Evolutionary conservation across 2,888 invertebrate species (phyloP), one percentile per base, ranked within the genome.

Genomic region (Melanargia galathea): DNA sequence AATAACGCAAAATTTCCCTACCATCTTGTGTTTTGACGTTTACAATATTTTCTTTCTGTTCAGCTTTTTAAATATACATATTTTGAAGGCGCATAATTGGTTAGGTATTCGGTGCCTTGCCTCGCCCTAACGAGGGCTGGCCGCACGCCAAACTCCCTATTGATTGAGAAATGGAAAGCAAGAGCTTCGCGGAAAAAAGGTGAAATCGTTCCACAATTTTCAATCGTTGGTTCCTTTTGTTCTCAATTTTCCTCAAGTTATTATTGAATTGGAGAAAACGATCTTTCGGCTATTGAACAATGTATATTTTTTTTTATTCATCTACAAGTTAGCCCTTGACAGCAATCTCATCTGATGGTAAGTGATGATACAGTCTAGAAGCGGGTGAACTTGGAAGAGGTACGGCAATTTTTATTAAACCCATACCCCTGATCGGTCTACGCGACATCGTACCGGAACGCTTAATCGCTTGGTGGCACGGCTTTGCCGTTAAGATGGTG

Each of bases 101-200:
- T 60, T 60, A 56, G 52, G 45, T 60, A 56, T 58, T 48, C 40
- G 62, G 62, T 60, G 46, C 63, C 60, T 60, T 60, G 46, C 57
- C 60, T 60, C 30, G 46, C 38, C 40, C 60, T 67, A 67, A 67
- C 65, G 65, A 67, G 60, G 52, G 48, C 60, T 67, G 65, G 67
- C 62, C 52, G 60, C 20, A 38, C 57, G 65, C 67, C 67, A 67
- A 60, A 43, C 54, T 49, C 8, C 33, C 62, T 67, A 67, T 67
- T 67, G 67, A 67, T 67, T 67, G 67, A 38, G 51, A 43, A 60
- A 62, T 57, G 60, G 52, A 60, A 54, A 60, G 52, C 58, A 58
- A 63, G 54, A 63, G 24, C 24, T 22, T 33, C 20, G 20, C 49
- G 46, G 57, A 58, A 46, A 52, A 62, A 62, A 62, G 40, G 40